Percentiles rank a stretch among this genome's conserved stretches.
Evolutionary conservation across 2,113 vertebrate species (phyloP).

Genomic region (Calcarius ornatus): DNA sequence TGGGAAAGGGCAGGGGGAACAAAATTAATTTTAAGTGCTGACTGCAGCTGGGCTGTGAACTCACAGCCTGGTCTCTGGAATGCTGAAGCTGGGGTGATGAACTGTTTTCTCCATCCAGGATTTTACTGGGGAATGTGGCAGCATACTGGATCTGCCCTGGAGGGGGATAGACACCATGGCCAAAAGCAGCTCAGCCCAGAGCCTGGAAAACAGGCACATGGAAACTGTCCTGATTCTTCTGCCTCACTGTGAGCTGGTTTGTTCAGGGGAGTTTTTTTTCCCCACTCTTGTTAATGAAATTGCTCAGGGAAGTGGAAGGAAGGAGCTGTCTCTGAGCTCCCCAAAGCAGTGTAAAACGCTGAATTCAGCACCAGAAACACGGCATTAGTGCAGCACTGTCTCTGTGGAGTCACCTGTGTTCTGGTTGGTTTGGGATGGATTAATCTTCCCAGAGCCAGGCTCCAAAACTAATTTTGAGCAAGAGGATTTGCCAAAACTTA

Average conservation of each 20-base stretch:
- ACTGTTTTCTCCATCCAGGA: rapidly evolving
- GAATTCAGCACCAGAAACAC: not conserved
- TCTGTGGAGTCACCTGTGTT: not conserved
- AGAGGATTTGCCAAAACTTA: not conserved
- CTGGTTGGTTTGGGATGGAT: not conserved
- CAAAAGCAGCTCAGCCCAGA: not conserved
- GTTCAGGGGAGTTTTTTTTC: not conserved
- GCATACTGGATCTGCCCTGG: not conserved
- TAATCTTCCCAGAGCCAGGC: not conserved
- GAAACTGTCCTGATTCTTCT: not conserved
- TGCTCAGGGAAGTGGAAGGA: not conserved
- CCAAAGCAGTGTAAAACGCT: rapidly evolving
- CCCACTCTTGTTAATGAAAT: not conserved
- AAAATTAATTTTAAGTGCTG: rapidly evolving
- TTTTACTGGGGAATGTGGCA: not conserved
- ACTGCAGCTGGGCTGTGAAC: not conserved
- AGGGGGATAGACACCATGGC: rapidly evolving
- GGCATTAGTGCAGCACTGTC: rapidly evolving
- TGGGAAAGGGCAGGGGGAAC: not conserved
- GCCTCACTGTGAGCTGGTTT: not conserved
- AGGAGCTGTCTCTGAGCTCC: not conserved
- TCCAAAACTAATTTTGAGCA: not conserved
- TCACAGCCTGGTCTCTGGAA: not conserved
- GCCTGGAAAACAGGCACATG: not conserved
- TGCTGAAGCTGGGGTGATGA: not conserved